Percentiles rank a stretch among this genome's conserved stretches.
These are phyloP conservation scores for Laothoe populi DNA, from an alignment of 2,888 invertebrate genomes.

Conservation along the genomic window DNA sequence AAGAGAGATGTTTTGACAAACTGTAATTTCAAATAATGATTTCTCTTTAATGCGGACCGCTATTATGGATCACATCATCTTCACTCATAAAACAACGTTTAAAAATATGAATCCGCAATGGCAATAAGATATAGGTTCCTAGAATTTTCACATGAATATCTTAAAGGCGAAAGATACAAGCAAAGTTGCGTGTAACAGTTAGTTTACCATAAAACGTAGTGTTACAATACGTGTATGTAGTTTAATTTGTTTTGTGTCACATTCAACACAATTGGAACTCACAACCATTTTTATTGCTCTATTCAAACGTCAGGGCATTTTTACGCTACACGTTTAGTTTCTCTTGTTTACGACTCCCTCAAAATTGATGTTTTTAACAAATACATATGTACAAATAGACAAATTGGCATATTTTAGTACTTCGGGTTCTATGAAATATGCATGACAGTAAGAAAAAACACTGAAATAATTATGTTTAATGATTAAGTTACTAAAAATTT, in stretches of 20 bases:
- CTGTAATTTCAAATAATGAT: too few species aligned
- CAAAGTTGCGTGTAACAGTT: background rate
- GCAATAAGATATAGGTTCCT: too few species aligned
- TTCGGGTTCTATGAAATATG: background rate
- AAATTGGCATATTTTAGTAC: background rate
- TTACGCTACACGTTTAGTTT: background rate
- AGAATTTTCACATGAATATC: background rate
- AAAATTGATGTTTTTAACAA: too few species aligned
- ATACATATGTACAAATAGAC: too few species aligned
- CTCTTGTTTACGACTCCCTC: background rate
- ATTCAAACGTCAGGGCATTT: constrained; percentile 13
- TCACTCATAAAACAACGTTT: too few species aligned
- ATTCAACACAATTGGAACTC: background rate
- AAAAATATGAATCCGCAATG: too few species aligned
- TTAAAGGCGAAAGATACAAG: background rate
- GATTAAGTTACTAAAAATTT: too few species aligned
- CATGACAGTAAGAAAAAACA: too few species aligned
- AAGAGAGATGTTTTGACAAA: too few species aligned
- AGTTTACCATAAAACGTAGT: background rate
- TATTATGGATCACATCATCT: too few species aligned
- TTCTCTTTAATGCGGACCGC: too few species aligned
- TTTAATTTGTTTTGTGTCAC: constrained; percentile 14
- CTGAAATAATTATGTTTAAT: too few species aligned
- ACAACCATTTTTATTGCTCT: constrained; percentile 4
- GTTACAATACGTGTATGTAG: background rate